Conservation (phyloP, 2,113 vertebrate species). For the Diglossa brunneiventris region DNA sequence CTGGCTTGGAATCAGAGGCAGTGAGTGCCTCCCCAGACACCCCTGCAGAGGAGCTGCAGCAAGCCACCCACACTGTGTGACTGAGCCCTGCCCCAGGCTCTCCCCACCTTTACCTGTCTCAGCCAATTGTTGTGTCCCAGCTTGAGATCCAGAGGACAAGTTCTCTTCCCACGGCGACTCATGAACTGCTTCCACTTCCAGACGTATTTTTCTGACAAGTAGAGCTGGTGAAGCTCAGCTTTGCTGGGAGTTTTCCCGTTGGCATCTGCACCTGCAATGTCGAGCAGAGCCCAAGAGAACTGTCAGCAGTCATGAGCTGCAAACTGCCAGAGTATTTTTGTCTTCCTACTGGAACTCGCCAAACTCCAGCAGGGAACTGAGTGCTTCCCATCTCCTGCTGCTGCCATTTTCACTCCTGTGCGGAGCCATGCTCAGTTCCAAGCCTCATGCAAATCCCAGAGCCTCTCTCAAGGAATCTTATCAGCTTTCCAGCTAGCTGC, state of each 20-base stretch:
- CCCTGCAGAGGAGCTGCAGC: neutral
- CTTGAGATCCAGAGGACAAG: conserved; percentile 87
- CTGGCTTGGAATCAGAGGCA: neutral
- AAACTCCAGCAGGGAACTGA: neutral
- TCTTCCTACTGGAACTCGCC: neutral
- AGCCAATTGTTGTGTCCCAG: conserved; percentile 99
- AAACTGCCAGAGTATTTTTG: neutral
- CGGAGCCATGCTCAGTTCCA: neutral
- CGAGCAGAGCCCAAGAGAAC: neutral
- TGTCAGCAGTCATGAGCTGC: neutral
- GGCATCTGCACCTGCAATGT: conserved; percentile 73
- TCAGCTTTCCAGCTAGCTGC: neutral
- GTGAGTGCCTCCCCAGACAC: neutral
- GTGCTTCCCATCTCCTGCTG: neutral
- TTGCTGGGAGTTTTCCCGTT: conserved; percentile 86
- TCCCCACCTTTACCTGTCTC: conserved; percentile 79
- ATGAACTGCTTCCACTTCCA: conserved; percentile 98
- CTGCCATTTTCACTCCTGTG: neutral
- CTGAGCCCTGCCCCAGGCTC: neutral
- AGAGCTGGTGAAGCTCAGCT: conserved; percentile 86
- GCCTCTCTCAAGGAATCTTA: neutral
- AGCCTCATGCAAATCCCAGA: neutral
- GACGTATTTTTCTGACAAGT: conserved; percentile 91
- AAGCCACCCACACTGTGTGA: neutral
- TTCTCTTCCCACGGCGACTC: conserved; percentile 83